A percentile compares a stretch with the other conserved stretches of the same genome.
These are phyloP conservation scores for Neostethus bicornis DNA, from an alignment of 2,797 vertebrate genomes.

Conservation along the genomic window DNA sequence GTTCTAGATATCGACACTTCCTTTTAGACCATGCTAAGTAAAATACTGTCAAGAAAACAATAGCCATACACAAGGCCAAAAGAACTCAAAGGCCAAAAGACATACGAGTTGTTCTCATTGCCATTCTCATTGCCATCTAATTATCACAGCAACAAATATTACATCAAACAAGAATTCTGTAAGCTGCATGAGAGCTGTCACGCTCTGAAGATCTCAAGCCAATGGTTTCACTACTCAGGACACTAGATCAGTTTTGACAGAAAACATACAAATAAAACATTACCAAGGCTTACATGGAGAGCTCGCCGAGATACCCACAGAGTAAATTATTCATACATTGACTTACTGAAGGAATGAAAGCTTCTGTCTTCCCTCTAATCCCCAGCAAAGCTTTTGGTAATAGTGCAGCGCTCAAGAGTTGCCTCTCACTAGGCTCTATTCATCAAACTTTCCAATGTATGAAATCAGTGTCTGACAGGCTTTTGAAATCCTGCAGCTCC, in stretches of 20 bases:
- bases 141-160: conserved; percentile 67
- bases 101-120: too few species aligned
- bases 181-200: conserved; percentile 35
- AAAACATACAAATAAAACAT: conserved; percentile 79
- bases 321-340: conserved; percentile 79
- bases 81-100: too few species aligned
- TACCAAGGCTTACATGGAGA: conserved; percentile 66
- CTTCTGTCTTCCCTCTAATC: conserved; percentile 77
- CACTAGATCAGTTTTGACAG: conserved; percentile 73
- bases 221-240: conserved; percentile 44
- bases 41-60: too few species aligned
- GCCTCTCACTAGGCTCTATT: conserved; percentile 74
- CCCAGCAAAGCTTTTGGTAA: conserved; percentile 76
- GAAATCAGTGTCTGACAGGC: conserved; percentile 75
- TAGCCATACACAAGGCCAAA: too few species aligned
- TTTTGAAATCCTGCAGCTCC: conserved; percentile 70
- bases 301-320: conserved; percentile 62
- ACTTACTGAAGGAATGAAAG: conserved; percentile 72
- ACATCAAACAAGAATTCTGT: conserved; percentile 67
- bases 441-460: conserved; percentile 77
- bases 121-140: conserved; percentile 61
- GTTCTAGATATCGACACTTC: too few species aligned
- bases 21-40: too few species aligned
- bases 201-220: conserved; percentile 29
- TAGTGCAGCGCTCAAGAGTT: conserved; percentile 72